phyloP scores from a whole-genome alignment of 1,140 invertebrate species.

The Trachymyrmex cornetzi region DNA sequence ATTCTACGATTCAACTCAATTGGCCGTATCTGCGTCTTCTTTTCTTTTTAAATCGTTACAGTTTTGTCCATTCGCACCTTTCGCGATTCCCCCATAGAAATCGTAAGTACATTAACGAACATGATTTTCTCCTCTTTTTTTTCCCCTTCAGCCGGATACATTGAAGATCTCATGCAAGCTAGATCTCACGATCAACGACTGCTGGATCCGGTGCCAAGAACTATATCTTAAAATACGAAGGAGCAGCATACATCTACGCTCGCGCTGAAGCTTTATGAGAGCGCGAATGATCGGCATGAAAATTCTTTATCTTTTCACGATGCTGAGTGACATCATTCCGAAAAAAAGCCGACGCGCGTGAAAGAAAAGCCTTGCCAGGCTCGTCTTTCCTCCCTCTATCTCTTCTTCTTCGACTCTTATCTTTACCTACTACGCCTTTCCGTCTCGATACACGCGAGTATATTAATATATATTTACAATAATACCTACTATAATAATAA shows the following conservation, averaged over 20 bases:
- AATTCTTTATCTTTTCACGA: background rate
- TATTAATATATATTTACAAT: constrained; percentile 85
- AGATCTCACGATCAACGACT: constrained; percentile 18
- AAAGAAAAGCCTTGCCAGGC: background rate
- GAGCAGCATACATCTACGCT: constrained; percentile 11
- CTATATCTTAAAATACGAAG: constrained; percentile 34
- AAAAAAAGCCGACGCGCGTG: background rate
- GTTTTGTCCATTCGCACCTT: constrained; percentile 37
- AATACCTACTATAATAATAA: constrained; percentile 84
- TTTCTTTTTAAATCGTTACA: background rate
- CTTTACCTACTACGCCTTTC: constrained; percentile 5
- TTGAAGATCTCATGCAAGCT: constrained; percentile 14
- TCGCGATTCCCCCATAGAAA: background rate
- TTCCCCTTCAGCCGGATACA: constrained; percentile 13
- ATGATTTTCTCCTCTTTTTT: constrained; percentile 39
- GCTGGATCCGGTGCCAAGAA: constrained; percentile 25
- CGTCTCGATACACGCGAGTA: constrained; percentile 70
- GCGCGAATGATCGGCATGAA: constrained; percentile 11
- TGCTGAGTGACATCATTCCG: background rate
- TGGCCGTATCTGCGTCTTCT: background rate
- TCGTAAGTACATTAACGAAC: constrained; percentile 43
- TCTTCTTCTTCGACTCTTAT: background rate
- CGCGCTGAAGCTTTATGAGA: constrained; percentile 19
- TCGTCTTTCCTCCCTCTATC: background rate
- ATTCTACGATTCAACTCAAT: background rate